Conservation (phyloP, 2,797 vertebrate species). For the Alectoris magna region DNA sequence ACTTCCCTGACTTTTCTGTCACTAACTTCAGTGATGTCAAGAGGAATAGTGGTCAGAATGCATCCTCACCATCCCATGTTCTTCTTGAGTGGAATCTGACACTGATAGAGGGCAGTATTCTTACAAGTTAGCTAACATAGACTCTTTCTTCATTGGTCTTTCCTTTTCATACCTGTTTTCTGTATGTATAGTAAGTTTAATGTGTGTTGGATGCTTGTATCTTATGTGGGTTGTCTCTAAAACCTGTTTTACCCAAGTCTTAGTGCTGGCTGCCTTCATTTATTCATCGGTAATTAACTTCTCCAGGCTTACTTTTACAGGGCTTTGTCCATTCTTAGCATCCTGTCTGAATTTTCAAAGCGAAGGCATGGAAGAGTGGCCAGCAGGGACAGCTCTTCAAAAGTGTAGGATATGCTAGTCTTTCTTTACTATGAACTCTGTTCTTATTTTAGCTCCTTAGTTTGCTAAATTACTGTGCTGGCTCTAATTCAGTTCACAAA, state of each 20-base stretch:
- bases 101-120: neutral
- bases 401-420: neutral
- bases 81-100: neutral
- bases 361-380: neutral
- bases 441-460: neutral
- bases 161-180: neutral
- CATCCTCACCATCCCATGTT: neutral
- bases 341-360: neutral
- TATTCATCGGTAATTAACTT: neutral
- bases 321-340: neutral
- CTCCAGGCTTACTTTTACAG: neutral
- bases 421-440: neutral
- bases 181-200: neutral
- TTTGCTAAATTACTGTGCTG: neutral
- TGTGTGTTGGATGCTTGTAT: neutral
- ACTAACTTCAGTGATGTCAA: neutral
- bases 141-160: neutral
- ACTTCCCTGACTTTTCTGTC: neutral
- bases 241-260: neutral
- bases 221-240: neutral
- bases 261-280: neutral
- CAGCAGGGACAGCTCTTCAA: neutral
- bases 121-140: neutral
- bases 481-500: neutral
- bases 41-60: neutral